Evolutionary conservation across 2,797 vertebrate genomes (phyloP).

Genomic region (Botia kubotai): DNA sequence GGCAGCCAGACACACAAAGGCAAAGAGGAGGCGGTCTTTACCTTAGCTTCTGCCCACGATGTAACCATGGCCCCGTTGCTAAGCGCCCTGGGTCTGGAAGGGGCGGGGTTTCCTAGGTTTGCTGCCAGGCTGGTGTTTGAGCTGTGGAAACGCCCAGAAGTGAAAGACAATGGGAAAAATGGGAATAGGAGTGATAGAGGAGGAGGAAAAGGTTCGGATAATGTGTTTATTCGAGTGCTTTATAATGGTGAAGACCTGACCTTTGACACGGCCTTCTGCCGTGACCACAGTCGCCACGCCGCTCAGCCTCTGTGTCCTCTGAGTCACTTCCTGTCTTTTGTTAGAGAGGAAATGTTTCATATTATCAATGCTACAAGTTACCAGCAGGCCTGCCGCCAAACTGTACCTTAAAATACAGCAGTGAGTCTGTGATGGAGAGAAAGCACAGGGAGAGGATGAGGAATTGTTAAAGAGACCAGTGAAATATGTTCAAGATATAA

Average conservation of each 20-base stretch:
- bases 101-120: conserved; percentile 91
- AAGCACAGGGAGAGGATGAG: neutral
- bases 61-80: conserved; percentile 93
- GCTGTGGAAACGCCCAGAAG: conserved; percentile 85
- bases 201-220: conserved; percentile 65
- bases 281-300: conserved; percentile 74
- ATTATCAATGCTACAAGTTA: conserved; percentile 87
- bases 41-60: conserved; percentile 92
- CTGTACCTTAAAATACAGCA: conserved; percentile 15
- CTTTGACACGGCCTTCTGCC: conserved; percentile 91
- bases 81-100: conserved; percentile 89
- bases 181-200: conserved; percentile 33
- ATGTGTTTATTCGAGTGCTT: conserved; percentile 85
- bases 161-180: conserved; percentile 33
- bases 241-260: conserved; percentile 97
- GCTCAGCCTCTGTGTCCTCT: conserved; percentile 90
- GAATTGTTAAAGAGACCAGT: neutral
- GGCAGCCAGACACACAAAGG: conserved; percentile 64
- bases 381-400: conserved; percentile 85
- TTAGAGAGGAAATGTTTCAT: conserved; percentile 90
- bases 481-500: too few relatives aligned
- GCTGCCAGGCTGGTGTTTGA: conserved; percentile 94
- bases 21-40: conserved; percentile 82
- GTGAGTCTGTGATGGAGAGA: neutral
- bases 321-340: conserved; percentile 87